phyloP scores from a whole-genome alignment of 2,113 vertebrate genomes.

The Chlorodrepanis virens region DNA sequence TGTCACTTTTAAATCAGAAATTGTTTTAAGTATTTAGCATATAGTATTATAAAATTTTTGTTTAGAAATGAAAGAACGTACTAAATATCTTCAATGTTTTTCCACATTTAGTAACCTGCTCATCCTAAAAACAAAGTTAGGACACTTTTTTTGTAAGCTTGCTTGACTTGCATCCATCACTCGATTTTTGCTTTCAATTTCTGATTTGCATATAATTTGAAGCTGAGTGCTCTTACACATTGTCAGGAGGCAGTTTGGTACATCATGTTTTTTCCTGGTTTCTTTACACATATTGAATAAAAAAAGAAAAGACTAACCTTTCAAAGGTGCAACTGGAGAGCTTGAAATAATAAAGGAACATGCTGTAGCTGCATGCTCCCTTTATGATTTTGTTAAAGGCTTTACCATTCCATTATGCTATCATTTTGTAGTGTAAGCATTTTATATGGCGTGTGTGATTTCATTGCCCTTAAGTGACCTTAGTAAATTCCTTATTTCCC shows the following conservation, averaged over 20 bases:
- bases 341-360: conserved; percentile 64
- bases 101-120: background rate
- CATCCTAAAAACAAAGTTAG: background rate
- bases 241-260: background rate
- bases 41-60: background rate
- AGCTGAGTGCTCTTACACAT: background rate
- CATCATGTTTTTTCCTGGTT: background rate
- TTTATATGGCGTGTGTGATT: conserved; percentile 64
- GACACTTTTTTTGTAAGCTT: background rate
- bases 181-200: background rate
- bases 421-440: conserved; percentile 53
- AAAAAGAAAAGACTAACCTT: background rate
- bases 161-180: background rate
- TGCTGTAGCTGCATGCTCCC: conserved; percentile 34
- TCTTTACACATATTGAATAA: conserved; percentile 21
- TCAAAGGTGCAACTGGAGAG: conserved; percentile 59
- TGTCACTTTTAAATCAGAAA: background rate
- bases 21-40: background rate
- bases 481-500: conserved; percentile 65
- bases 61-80: background rate
- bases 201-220: background rate
- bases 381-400: conserved; percentile 48
- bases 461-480: conserved; percentile 69
- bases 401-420: conserved; percentile 62
- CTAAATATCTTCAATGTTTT: background rate